These are phyloP conservation scores for Heterodera schachtii DNA, from an alignment of 1,140 invertebrate genomes.

Conservation along the genomic window DNA sequence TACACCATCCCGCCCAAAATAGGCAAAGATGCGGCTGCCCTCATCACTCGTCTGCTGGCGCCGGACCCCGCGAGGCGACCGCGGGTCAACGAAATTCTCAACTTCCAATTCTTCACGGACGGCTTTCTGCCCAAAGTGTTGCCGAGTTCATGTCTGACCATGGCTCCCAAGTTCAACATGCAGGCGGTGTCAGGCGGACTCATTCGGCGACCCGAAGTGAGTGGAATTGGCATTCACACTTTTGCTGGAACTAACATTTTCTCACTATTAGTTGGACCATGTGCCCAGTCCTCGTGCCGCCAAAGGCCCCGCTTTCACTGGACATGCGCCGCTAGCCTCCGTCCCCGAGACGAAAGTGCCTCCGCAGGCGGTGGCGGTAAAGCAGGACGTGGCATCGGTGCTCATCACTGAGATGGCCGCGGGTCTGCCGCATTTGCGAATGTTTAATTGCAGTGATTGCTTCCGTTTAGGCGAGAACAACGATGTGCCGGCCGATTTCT, in stretches of 20 bases:
- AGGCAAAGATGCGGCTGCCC: constrained; percentile 73
- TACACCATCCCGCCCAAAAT: constrained; percentile 80
- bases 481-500: constrained; percentile 36
- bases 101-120: constrained; percentile 76
- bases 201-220: constrained; percentile 8
- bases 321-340: constrained; percentile 25
- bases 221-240: neutral
- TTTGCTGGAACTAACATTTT: neutral
- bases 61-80: constrained; percentile 80
- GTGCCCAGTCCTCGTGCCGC: constrained; percentile 20
- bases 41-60: constrained; percentile 84
- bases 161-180: constrained; percentile 46
- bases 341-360: constrained; percentile 34
- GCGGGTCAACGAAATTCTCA: constrained; percentile 76
- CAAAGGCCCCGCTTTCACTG: constrained; percentile 36
- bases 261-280: constrained; percentile 15
- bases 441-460: neutral
- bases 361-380: constrained; percentile 1
- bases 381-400: constrained; percentile 41
- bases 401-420: constrained; percentile 40
- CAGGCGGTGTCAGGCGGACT: constrained; percentile 42
- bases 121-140: constrained; percentile 41
- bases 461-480: constrained; percentile 37
- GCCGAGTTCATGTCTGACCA: constrained; percentile 47
- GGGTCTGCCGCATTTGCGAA: constrained; percentile 21